A percentile compares a stretch with the other conserved stretches of the same genome.
Evolutionary conservation across 2,888 invertebrate species (phyloP).

Genomic region (Branchellion lobata): DNA sequence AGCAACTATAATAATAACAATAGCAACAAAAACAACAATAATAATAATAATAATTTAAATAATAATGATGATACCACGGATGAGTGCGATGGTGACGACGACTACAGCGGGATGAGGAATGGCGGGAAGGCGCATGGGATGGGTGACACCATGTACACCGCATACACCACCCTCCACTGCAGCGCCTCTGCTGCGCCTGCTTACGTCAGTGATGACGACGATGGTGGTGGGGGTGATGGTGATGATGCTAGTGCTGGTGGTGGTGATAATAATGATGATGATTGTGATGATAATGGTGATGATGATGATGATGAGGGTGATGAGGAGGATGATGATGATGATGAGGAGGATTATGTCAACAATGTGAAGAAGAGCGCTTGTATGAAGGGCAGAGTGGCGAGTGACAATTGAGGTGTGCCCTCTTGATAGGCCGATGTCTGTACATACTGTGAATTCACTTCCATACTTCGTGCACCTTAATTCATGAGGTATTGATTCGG

Average conservation of each 20-base stretch:
- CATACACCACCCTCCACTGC: too few relatives aligned
- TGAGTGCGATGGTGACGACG: not conserved
- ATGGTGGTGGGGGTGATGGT: not conserved
- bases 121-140: too few relatives aligned
- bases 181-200: not conserved
- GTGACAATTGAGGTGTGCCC: not conserved
- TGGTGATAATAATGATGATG: conserved; percentile 46
- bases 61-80: too few relatives aligned
- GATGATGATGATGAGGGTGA: not conserved
- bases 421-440: too few relatives aligned
- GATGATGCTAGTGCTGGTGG: conserved; percentile 27
- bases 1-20: too few relatives aligned
- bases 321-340: not conserved
- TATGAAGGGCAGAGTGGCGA: not conserved
- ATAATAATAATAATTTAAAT: too few relatives aligned
- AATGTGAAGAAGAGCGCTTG: conserved; percentile 3
- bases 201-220: conserved; percentile 6
- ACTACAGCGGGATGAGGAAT: too few relatives aligned
- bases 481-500: too few relatives aligned
- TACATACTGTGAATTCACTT: too few relatives aligned
- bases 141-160: too few relatives aligned
- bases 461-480: too few relatives aligned
- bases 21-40: too few relatives aligned
- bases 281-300: conserved; percentile 35
- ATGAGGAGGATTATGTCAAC: not conserved